These are phyloP conservation scores for Zophobas atratus DNA, from an alignment of 1,140 invertebrate genomes.

Conservation along the genomic window DNA sequence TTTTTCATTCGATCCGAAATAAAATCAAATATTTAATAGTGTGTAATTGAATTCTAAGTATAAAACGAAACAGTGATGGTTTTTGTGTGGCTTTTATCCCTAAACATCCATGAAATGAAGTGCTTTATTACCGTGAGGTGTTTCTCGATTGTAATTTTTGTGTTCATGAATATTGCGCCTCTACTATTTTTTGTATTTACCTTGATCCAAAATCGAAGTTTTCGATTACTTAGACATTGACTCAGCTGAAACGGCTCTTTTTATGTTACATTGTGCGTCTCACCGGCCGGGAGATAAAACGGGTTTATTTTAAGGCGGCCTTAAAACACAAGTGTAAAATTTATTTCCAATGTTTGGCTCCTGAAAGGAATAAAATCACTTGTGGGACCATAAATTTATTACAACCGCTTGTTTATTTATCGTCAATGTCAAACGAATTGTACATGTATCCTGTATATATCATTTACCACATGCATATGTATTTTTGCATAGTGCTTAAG, in stretches of 20 bases:
- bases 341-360: conserved; percentile 33
- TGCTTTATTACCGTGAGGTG: conserved; percentile 56
- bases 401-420: background rate
- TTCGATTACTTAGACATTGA: conserved; percentile 57
- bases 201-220: conserved; percentile 54
- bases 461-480: background rate
- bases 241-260: conserved; percentile 53
- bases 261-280: conserved; percentile 50
- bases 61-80: conserved; percentile 47
- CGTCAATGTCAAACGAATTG: background rate
- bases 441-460: background rate
- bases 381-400: conserved; percentile 9
- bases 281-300: conserved; percentile 47
- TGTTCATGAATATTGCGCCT: conserved; percentile 49
- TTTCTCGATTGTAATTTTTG: conserved; percentile 54
- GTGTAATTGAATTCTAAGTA: conserved; percentile 56
- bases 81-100: conserved; percentile 53
- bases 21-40: conserved; percentile 56
- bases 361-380: conserved; percentile 19
- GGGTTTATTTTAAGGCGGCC: conserved; percentile 41
- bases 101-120: conserved; percentile 60
- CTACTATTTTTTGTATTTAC: conserved; percentile 54
- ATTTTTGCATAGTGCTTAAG: background rate
- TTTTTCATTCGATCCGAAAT: conserved; percentile 31
- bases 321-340: conserved; percentile 40